Conservation (phyloP, 1,140 invertebrate species). For the Oncopodura yosiiana region DNA sequence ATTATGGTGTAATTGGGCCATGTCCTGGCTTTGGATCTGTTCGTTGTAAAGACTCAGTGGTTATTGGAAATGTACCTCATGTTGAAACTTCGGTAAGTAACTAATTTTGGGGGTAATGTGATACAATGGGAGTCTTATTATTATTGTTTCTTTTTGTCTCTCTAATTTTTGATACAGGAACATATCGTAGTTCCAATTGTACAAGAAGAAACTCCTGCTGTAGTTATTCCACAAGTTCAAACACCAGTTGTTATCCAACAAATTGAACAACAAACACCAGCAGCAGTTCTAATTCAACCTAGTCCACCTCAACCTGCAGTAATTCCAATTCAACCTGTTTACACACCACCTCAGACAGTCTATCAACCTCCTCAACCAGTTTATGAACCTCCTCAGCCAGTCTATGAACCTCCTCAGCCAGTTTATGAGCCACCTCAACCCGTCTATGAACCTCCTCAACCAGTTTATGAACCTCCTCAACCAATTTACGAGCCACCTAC, state of each 20-base stretch:
- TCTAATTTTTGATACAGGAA: not conserved
- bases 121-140: not conserved
- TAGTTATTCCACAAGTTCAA: conserved; percentile 4
- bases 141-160: not conserved
- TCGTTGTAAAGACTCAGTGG: conserved; percentile 17
- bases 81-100: not conserved
- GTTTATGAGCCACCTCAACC: conserved; percentile 1
- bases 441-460: not conserved
- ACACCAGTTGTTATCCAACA: not conserved
- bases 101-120: no score
- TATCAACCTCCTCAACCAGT: not conserved
- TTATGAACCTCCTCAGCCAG: not conserved
- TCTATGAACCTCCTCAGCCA: not conserved
- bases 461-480: conserved; percentile 3
- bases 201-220: not conserved
- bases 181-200: not conserved
- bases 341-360: not conserved
- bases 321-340: not conserved
- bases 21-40: conserved; percentile 28
- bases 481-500: conserved; percentile 5
- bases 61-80: not conserved
- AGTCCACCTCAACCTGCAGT: not conserved
- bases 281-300: conserved; percentile 1
- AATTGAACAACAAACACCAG: conserved; percentile 5
- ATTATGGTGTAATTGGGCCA: conserved; percentile 29